Conservation (phyloP, 2,113 vertebrate species). For the Cebus imitator region DNA sequence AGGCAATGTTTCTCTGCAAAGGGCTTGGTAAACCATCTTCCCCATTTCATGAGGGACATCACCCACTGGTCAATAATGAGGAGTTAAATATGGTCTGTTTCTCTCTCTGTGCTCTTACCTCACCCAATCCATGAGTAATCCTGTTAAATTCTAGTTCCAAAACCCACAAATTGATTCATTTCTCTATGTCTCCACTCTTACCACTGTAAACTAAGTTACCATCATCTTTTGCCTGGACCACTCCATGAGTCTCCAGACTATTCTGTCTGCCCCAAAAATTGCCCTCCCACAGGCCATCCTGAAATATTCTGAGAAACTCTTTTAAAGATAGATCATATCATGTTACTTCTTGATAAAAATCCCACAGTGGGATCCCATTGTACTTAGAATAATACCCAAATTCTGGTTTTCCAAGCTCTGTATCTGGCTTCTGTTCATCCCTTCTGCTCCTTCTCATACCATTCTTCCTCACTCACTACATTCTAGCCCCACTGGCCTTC, state of each 20-base stretch:
- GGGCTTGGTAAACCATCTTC: neutral
- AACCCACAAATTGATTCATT: no score
- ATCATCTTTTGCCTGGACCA: no score
- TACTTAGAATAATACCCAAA: neutral
- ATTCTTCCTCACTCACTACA: neutral
- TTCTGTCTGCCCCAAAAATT: neutral
- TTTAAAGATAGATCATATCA: neutral
- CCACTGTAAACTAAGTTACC: neutral
- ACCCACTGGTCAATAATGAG: neutral
- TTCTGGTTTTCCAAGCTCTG: neutral
- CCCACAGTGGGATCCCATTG: neutral
- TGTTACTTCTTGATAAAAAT: neutral
- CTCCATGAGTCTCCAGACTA: no score
- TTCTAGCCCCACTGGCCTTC: neutral
- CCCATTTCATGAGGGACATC: rapidly evolving
- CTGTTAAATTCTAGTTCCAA: neutral
- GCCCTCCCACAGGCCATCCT: neutral
- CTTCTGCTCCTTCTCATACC: neutral
- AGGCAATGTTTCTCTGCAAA: rapidly evolving
- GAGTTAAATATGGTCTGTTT: neutral
- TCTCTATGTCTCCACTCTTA: neutral
- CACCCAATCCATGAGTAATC: no score
- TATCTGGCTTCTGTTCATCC: neutral
- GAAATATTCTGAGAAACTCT: neutral
- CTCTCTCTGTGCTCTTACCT: neutral